phyloP scores from a whole-genome alignment of 1,140 invertebrate genomes.

The Eurytemora carolleeae region DNA sequence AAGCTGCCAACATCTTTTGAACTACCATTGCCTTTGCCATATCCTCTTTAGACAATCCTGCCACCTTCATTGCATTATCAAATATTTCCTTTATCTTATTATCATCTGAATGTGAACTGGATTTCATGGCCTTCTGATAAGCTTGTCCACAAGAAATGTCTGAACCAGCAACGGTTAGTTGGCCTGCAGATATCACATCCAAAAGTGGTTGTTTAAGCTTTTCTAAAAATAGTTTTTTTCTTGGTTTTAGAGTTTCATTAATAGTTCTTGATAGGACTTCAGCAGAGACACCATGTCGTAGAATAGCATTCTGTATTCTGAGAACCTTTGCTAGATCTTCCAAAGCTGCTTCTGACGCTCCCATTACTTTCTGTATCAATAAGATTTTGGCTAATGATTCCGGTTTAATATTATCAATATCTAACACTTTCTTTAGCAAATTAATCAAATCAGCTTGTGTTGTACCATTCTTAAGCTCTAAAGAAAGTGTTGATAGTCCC shows the following conservation, averaged over 20 bases:
- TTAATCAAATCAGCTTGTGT: not conserved
- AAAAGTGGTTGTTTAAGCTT: not conserved
- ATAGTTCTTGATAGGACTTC: not conserved
- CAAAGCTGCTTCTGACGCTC: not conserved
- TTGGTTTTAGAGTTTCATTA: not conserved
- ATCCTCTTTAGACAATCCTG: conserved; percentile 4
- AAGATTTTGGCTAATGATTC: conserved; percentile 1
- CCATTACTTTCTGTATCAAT: not conserved
- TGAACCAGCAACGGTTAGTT: not conserved
- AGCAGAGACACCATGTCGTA: not conserved
- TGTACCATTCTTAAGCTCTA: not conserved
- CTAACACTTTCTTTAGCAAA: not conserved
- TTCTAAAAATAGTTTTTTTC: not conserved
- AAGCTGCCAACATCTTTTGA: conserved; percentile 7
- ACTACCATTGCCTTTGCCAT: conserved; percentile 7
- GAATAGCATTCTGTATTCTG: not conserved
- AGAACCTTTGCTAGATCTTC: conserved; percentile 1
- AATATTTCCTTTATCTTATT: conserved; percentile 7
- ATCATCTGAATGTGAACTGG: not conserved
- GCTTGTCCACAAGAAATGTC: not conserved
- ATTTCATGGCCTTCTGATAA: not conserved
- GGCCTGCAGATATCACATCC: not conserved
- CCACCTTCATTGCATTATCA: conserved; percentile 3
- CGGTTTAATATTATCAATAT: not conserved
- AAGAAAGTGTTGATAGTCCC: not conserved